Evolutionary conservation across 2,888 invertebrate species (phyloP), one percentile per base, ranked within the genome.

Genomic region (Agrenia bidenticulata): DNA sequence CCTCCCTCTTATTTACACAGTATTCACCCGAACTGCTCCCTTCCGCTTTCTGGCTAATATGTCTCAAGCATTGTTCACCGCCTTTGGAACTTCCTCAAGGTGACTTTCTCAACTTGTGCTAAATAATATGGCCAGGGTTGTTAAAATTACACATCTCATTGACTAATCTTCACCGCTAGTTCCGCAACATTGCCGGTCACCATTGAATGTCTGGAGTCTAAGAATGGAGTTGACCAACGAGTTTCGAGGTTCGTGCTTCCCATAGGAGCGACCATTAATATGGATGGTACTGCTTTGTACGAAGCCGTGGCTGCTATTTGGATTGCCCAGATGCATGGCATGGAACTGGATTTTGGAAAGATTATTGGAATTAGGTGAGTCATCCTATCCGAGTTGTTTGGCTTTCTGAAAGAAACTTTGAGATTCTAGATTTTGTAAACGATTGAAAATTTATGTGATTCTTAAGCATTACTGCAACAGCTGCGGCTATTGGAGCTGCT

Each of bases 11-110:
- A 84, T 98, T 56, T 97, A 90, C 82, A 89, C 92, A 76, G 76
- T 93, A 73, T 85, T 88, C 49, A 90, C 91, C 0, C 86, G 91
- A 77, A 89, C 87, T 73, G 84, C 94, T 69, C 97, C 97, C 0
- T 89, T 92, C 79, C 83, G 84, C 62, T 90, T 88, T 76, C 86
- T 92, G 61, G 88, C 85, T 2, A 89, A 89, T 79, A 88, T 94
- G 84, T 88, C 91, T 69, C 93, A 94, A 77, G 95, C 96, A n/a
- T 83, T 95, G 81, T 90, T 92, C 2, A 96, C 96, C 0, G 96
- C 96, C 42, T 96, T 97, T 79, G 96, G 95, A 76, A 97, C 97
- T 32, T 92, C 94, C 23, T 96, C 95, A 27, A 90, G 90, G 88
- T 85, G 32, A 32, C 17, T 37, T 24, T 24, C 15, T 9, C n/a